Base-by-base conservation (phyloP, 2,113 vertebrate species). In the Equus przewalskii region DNA sequence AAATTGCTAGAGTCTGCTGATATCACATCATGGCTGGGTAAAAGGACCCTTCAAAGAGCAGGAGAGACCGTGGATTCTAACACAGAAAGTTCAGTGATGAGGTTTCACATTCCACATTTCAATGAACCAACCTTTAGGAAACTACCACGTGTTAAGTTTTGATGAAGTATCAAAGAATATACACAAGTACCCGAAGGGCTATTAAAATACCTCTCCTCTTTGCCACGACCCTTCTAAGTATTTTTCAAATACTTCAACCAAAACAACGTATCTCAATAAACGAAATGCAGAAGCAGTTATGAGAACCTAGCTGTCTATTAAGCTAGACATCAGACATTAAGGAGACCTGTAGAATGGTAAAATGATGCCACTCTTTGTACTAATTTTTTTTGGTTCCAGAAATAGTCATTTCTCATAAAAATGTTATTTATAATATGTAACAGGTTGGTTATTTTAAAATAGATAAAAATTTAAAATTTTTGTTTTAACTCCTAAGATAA, bases 371-470 rank as follows among this genome's bases (percentile, higher is more conserved):
- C 6, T 70, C 46, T 90, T 72, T 56, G 51, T 30, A 73, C 3
- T 44, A 69, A 73, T 41, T n/a, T 51, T 67, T 44, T 85, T 86
- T 28, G 6, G 24, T 76, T 86, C 76, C 30, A 18, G 89, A 84
- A 84, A 88, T 33, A 64, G 22, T 62, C 62, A 72, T 33, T 91
- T 96, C 69, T 41, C 60, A 73, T 19, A 69, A 85, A 92, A 96
- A 76, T 11, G 28, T 80, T 26, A 78, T 44, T 89, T 88, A 51
- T 73, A 60, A 49, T 22, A 84, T 46, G 10, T 36, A 70, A 69
- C 56, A 24, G 11, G 26, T 15, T 58, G 64, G 30, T 64, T 82
- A 85, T 51, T 83, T 83, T 58, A 51, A 97, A 86, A 69, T 46
- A 79, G 8, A 44, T 22, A 72, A 84, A 19, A 15, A 54, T 24